These are phyloP conservation scores for Melieria omissa DNA, from an alignment of 2,888 invertebrate genomes.

Conservation along the genomic window DNA sequence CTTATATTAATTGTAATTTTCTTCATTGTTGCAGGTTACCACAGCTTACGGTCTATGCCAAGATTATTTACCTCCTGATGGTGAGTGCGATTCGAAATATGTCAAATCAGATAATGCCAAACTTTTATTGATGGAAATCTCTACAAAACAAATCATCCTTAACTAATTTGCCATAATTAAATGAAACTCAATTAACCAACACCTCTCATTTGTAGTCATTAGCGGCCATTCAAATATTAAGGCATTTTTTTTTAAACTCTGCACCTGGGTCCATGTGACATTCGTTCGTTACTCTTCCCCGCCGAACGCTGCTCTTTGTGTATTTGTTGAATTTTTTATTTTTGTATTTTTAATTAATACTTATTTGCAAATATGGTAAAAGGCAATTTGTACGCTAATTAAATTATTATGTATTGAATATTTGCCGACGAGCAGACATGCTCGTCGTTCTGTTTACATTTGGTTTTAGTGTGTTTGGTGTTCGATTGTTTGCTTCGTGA, in stretches of 20 bases:
- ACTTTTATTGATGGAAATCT: no score
- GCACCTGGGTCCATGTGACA: no score
- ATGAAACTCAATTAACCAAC: no score
- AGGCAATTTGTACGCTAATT: slow-evolving; percentile 53
- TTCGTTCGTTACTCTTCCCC: no score
- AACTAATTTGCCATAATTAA: no score
- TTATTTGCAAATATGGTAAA: slow-evolving; percentile 17
- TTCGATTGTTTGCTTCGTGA: slow-evolving; percentile 32
- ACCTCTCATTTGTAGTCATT: no score
- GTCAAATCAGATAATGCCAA: no score
- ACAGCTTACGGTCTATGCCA: slow-evolving; percentile 91
- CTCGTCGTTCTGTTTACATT: slow-evolving; percentile 38
- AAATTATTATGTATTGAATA: slow-evolving; percentile 54
- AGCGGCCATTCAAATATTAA: no score
- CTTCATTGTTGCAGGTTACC: slow-evolving; percentile 78
- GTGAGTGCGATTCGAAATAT: slow-evolving; percentile 69
- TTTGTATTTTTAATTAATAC: slow-evolving; percentile 6
- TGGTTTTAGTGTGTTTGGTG: slow-evolving; percentile 42
- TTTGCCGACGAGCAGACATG: slow-evolving; percentile 18
- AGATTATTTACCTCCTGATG: slow-evolving; percentile 91
- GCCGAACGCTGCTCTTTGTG: not conserved
- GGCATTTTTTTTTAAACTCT: no score
- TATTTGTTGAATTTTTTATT: slow-evolving; percentile 17
- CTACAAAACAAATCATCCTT: no score
- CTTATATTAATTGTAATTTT: not conserved